These are phyloP conservation scores for Drosophila lacicola DNA, from an alignment of 2,888 invertebrate species.

Conservation along the genomic window DNA sequence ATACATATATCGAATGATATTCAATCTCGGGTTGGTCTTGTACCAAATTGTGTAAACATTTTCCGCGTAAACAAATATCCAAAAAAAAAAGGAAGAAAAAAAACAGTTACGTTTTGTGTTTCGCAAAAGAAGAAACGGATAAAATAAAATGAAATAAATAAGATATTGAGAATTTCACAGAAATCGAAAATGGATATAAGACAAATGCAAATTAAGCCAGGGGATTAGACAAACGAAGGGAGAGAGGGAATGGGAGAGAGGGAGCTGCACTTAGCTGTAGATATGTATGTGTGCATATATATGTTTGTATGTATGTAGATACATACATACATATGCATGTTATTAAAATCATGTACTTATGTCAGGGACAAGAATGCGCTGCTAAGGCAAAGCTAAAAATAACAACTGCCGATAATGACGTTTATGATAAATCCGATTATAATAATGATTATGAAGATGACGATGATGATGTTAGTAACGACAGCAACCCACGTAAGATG, in stretches of 20 bases:
- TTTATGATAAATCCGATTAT: constrained; percentile 36
- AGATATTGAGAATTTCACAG: constrained; percentile 27
- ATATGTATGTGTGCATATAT: neutral
- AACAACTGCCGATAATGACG: constrained; percentile 50
- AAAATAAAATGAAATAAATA: neutral
- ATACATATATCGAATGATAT: constrained; percentile 33
- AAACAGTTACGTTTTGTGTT: constrained; percentile 21
- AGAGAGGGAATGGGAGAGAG: neutral
- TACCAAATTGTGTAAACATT: constrained; percentile 54
- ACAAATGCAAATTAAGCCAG: constrained; percentile 17
- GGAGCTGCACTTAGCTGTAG: neutral
- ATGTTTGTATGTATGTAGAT: neutral
- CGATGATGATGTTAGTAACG: constrained; percentile 12
- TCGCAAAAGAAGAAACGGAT: constrained; percentile 11
- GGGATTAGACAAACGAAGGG: constrained; percentile 1
- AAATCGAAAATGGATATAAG: constrained; percentile 45
- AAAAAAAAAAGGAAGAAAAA: constrained; percentile 15
- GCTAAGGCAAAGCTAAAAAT: constrained; percentile 50
- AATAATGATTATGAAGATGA: constrained; percentile 1
- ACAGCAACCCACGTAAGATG: constrained; percentile 42
- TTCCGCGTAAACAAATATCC: constrained; percentile 35
- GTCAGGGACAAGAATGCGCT: constrained; percentile 34
- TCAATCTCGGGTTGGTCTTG: constrained; percentile 35
- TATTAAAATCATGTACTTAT: constrained; percentile 2
- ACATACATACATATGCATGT: neutral